Percentiles rank a stretch among this genome's conserved stretches.
phyloP scores from a whole-genome alignment of 2,888 invertebrate species.

The Mesorhabditis belari region DNA sequence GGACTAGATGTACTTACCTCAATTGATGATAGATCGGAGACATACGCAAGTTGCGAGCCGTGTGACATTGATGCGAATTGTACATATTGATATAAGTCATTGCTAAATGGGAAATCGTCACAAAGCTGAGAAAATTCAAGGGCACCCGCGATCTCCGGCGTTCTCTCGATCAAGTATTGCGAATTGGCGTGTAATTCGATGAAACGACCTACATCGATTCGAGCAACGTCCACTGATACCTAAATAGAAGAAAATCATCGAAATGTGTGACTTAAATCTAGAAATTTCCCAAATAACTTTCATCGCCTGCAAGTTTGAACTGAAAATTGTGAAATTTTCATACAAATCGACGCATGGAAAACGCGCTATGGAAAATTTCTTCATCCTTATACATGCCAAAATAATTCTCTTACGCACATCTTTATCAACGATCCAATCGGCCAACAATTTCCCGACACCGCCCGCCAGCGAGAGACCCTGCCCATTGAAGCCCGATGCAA shows the following conservation, averaged over 20 bases:
- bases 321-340: background rate
- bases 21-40: constrained; percentile 89
- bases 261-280: background rate
- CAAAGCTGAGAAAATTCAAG: background rate
- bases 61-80: constrained; percentile 74
- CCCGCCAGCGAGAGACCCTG: constrained; percentile 90
- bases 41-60: constrained; percentile 72
- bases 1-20: background rate
- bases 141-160: constrained; percentile 80
- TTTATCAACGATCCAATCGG: constrained; percentile 76
- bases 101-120: constrained; percentile 13
- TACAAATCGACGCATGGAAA: no score
- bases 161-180: constrained; percentile 80
- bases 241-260: background rate
- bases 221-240: constrained; percentile 70
- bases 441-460: constrained; percentile 80
- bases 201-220: constrained; percentile 80
- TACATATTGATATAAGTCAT: constrained; percentile 58
- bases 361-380: no score
- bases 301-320: background rate
- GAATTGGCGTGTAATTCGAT: constrained; percentile 87
- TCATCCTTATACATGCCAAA: background rate
- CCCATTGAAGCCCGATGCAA: constrained; percentile 92
- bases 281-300: background rate
- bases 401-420: constrained; percentile 60